Evolutionary conservation across 2,888 invertebrate species (phyloP).

Genomic region (Amblyjoppa fuscipennis): DNA sequence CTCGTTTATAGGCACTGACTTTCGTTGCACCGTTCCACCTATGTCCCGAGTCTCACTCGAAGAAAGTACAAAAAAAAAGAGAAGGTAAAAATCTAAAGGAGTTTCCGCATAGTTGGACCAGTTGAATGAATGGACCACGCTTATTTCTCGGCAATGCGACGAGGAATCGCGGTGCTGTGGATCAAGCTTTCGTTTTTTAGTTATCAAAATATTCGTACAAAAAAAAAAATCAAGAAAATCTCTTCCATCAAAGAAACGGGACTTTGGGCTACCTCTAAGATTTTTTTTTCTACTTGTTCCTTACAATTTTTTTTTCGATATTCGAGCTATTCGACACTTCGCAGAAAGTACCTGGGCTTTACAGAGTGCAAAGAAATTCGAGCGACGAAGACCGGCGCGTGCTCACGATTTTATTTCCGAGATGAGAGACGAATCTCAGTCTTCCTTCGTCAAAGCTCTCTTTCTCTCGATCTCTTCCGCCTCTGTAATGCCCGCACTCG

Average conservation of each 20-base stretch:
- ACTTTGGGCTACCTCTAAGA: not conserved
- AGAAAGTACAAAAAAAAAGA: not conserved
- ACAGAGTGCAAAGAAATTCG: not conserved
- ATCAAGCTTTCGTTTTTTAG: not conserved
- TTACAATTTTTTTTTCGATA: not conserved
- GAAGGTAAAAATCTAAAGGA: not conserved
- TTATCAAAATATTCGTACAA: not conserved
- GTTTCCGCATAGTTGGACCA: too few relatives aligned
- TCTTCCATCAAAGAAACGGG: not conserved
- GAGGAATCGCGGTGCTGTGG: too few relatives aligned
- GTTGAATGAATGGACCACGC: not conserved
- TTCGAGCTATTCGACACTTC: not conserved
- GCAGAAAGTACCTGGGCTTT: not conserved
- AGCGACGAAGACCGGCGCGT: not conserved
- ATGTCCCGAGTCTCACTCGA: not conserved
- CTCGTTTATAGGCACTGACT: slow-evolving; percentile 12
- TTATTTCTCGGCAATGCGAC: too few relatives aligned
- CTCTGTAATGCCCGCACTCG: not conserved
- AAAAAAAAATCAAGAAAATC: not conserved
- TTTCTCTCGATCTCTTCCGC: not conserved
- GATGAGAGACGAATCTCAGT: slow-evolving; percentile 8
- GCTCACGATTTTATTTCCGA: not conserved
- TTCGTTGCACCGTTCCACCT: not conserved
- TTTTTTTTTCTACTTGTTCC: not conserved
- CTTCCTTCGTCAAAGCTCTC: not conserved